Evolutionary conservation across 2,888 invertebrate genomes (phyloP), one percentile per base, ranked within the genome.

Genomic region (Xestia rhomboidea): DNA sequence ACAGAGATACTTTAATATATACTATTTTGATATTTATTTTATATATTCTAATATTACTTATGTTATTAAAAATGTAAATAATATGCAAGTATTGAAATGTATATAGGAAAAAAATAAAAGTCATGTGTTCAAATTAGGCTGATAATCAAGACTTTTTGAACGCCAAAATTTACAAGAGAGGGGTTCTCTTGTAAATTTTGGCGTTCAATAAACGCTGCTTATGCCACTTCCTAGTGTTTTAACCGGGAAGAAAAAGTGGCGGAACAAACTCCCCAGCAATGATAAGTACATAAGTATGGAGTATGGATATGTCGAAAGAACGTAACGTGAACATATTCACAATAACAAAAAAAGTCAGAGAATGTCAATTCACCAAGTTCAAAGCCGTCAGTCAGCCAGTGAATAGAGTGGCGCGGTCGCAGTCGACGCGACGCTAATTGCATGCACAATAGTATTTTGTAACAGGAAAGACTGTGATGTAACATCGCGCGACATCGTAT

Each of bases 401-500:
- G 54, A 71, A 73, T 62, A 72, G 44, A 68, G 63, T 67, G 49
- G 46, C 46, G 72, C 72, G 66, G 38, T 38, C 41, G 57, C 72
- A 60, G 51, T n/a, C 57, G 57, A 66, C 57, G 41, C 74, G 57
- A 81, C 66, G 44, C 57, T 60, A 63, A 64, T 67, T 87, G 87
- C 76, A 81, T 84, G 60, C 78, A 83, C 85, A 86, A 86, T 75
- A 77, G 69, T 75, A 78, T 89, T 88, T 83, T 72, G 85, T 83
- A 88, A 90, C 84, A 87, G 85, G 86, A 84, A 81, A 82, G 76
- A 68, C 79, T 74, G 82, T 89, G 89, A 90, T 85, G 90, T 89
- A 90, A 90, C 81, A 87, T 90, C 77, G 86, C 80, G 81, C 84
- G 87, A 90, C 87, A 90, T 92, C 92, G 87, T 83, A 88, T 77